phyloP scores from a whole-genome alignment of 1,140 invertebrate genomes.

The Diachasma alloeum region DNA sequence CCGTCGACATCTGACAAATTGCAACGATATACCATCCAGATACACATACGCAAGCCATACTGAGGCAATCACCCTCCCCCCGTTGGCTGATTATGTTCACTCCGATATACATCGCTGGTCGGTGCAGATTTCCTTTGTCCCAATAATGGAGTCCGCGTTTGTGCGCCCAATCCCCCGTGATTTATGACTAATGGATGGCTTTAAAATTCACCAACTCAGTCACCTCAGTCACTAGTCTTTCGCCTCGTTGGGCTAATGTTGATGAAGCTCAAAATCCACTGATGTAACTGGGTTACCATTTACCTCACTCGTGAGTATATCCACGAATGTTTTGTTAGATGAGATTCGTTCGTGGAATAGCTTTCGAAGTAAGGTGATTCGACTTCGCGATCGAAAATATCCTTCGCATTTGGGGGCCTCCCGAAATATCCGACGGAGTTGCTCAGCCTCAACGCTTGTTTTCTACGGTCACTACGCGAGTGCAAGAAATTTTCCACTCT shows the following conservation, averaged over 20 bases:
- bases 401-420: conserved; percentile 26
- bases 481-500: not conserved
- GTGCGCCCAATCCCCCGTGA: conserved; percentile 12
- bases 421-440: conserved; percentile 28
- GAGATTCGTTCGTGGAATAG: not conserved
- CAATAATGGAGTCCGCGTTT: not conserved
- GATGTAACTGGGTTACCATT: conserved; percentile 23
- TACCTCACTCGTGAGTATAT: conserved; percentile 15
- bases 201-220: not conserved
- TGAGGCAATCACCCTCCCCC: not conserved
- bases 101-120: not conserved
- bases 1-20: conserved; percentile 23
- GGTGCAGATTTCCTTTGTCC: conserved; percentile 17
- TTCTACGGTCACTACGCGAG: not conserved
- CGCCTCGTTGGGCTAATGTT: not conserved
- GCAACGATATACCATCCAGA: conserved; percentile 1
- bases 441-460: conserved; percentile 13
- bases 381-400: conserved; percentile 27
- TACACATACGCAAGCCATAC: not conserved
- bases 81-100: not conserved
- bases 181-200: conserved; percentile 2
- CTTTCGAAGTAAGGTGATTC: conserved; percentile 21
- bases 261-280: not conserved
- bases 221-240: not conserved
- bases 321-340: not conserved